These are phyloP conservation scores for Trachelus stipa DNA, from an alignment of 2,888 invertebrate species.

Conservation along the genomic window DNA sequence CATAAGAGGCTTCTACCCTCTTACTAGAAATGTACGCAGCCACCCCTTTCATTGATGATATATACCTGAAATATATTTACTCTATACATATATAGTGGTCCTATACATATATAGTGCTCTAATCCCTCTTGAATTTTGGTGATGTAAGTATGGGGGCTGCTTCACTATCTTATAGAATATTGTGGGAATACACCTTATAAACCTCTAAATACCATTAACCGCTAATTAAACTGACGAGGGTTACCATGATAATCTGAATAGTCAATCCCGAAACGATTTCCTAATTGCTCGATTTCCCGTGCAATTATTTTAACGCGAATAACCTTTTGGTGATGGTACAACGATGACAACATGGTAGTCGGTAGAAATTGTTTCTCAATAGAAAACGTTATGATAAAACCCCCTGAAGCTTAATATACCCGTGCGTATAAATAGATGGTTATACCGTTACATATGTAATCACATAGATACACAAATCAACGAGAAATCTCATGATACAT, in stretches of 20 bases:
- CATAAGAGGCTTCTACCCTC: neutral
- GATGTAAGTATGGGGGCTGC: neutral
- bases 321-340: neutral
- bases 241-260: neutral
- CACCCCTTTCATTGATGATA: neutral
- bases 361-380: neutral
- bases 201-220: neutral
- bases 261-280: neutral
- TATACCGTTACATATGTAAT: too few relatives aligned
- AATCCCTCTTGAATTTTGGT: neutral
- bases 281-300: neutral
- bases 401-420: too few relatives aligned
- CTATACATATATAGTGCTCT: neutral
- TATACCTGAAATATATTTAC: neutral
- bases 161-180: neutral
- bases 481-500: neutral
- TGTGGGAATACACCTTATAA: neutral
- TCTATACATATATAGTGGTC: neutral
- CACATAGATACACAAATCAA: too few relatives aligned
- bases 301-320: neutral
- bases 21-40: neutral
- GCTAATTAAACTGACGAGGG: neutral
- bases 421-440: too few relatives aligned
- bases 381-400: neutral
- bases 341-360: neutral